Conservation (phyloP, 2,113 vertebrate genomes). For the Hypanus sabinus region DNA sequence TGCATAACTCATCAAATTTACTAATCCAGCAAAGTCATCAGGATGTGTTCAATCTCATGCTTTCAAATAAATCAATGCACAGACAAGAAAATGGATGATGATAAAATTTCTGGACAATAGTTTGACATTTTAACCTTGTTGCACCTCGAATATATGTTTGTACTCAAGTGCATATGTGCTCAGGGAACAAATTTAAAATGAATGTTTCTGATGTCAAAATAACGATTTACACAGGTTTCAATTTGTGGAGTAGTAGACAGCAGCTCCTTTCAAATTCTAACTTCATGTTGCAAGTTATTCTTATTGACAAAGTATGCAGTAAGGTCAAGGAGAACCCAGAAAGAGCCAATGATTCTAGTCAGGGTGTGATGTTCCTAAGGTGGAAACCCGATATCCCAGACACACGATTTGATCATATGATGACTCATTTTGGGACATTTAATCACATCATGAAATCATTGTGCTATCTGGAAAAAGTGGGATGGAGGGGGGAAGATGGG, state of each 20-base stretch:
- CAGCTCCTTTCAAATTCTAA: not conserved
- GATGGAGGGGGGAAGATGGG: too few relatives aligned
- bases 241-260: not conserved
- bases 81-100: not conserved
- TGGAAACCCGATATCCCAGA: not conserved
- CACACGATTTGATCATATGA: not conserved
- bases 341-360: not conserved
- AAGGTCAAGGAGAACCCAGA: not conserved
- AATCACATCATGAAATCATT: not conserved
- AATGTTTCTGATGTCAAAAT: not conserved
- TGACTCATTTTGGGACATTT: not conserved
- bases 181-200: not conserved
- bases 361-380: not conserved
- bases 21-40: constrained; percentile 9
- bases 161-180: not conserved
- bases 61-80: not conserved
- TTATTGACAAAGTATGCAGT: not conserved
- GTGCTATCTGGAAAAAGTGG: not conserved
- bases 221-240: not conserved
- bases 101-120: not conserved
- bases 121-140: constrained; percentile 17
- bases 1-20: not conserved
- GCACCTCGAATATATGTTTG: too few relatives aligned
- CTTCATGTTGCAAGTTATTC: not conserved
- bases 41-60: not conserved